Base-by-base conservation (phyloP, 1,140 invertebrate genomes). In the Solenopsis fugax region DNA sequence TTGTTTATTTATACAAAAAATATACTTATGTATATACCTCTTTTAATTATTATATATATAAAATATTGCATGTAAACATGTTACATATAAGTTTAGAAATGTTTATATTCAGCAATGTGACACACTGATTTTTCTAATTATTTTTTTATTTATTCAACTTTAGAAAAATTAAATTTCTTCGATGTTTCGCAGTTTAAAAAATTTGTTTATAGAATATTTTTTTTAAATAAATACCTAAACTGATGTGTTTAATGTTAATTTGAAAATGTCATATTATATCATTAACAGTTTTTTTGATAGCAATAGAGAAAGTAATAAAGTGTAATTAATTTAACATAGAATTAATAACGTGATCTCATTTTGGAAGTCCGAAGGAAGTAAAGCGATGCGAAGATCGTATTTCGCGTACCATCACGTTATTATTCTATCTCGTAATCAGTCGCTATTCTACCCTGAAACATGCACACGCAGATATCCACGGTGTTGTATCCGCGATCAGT, bases 361-460 rank as follows among this genome's bases (percentile, higher is more conserved):
- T 7, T 3, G 34, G 24, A 82, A 13, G 37, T 82, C 54, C 4
- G 50, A 24, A 1, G 37, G 7, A 82, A 56, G 12, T 50, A 58
- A 60, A 82, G 12, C 54, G 18, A 34, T 58, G 24, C 12, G 29
- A 86, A 71, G 9, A 58, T 41, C 10, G 10, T 52, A 24, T 37
- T 80, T 77, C 62, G 45, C 45, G 60, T 34, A 76, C 67, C 16
- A 85, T 69, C 60, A 62, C 4, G 62, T 78, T n/a, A 56, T 72
- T 65, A 84, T 67, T 89, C 85, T 82, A 64, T 60, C 72, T 13
- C 29, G 24, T 89, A 90, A 90, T 89, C 88, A 56, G 88, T 69
- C 72, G 65, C 80, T 77, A 89, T 81, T 65, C 72, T 60, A 81
- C 18, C 24, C 41, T 54, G 69, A 73, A 84, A 18, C 45, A 29